Evolutionary conservation across 2,797 vertebrate genomes (phyloP).

Genomic region (Rousettus madagascariensis): DNA sequence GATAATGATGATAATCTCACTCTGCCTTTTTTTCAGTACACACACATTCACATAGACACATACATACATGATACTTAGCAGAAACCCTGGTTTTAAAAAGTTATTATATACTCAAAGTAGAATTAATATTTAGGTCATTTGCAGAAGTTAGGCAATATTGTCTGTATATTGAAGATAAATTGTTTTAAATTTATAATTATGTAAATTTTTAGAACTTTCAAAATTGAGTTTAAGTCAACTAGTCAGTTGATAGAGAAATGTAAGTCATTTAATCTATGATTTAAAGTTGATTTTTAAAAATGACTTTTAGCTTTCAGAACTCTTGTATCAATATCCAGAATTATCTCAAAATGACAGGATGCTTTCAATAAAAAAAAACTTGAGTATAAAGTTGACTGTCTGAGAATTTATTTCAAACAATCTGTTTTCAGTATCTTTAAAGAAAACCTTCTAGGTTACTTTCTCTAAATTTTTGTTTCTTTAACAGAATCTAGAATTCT

Average conservation of each 20-base stretch:
- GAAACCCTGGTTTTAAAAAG: not conserved
- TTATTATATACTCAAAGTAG: not conserved
- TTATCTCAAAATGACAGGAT: not conserved
- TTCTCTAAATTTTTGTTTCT: constrained; percentile 42
- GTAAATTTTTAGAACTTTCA: not conserved
- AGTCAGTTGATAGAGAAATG: not conserved
- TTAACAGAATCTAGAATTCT: constrained; percentile 61
- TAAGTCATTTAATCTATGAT: not conserved
- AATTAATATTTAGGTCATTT: constrained; percentile 23
- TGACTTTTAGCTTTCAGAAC: not conserved
- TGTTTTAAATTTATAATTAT: constrained; percentile 10
- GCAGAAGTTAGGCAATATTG: not conserved
- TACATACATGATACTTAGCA: not conserved
- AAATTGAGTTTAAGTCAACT: constrained; percentile 21
- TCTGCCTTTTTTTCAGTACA: not conserved
- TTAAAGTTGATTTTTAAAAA: not conserved
- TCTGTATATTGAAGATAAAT: not conserved
- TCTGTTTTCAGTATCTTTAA: not conserved
- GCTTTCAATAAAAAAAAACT: not conserved
- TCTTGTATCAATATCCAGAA: not conserved
- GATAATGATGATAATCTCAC: not conserved
- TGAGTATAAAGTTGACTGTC: not conserved
- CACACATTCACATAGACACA: not conserved
- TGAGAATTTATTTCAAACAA: not conserved
- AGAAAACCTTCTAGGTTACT: constrained; percentile 52